Evolutionary conservation across 2,888 invertebrate species (phyloP).

Genomic region (Therioaphis trifolii): DNA sequence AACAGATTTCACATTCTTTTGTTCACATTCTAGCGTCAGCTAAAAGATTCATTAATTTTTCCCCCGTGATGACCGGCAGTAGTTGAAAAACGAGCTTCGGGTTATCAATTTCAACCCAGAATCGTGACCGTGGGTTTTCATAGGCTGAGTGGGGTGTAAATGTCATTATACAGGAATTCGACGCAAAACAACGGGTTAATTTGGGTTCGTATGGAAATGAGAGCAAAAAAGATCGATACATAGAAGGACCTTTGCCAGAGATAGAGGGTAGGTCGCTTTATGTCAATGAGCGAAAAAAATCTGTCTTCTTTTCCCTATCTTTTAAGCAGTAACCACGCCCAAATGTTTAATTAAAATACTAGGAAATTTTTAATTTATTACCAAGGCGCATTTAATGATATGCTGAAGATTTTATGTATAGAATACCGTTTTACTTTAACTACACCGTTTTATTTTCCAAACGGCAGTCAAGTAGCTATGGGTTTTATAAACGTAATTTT

Average conservation of each 20-base stretch:
- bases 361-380: slow-evolving; percentile 15
- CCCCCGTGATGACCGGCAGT: neutral
- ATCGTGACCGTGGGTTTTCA: slow-evolving; percentile 2
- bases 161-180: slow-evolving; percentile 60
- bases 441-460: neutral
- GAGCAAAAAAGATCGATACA: slow-evolving; percentile 54
- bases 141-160: neutral
- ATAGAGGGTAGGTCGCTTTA: neutral
- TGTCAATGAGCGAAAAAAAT: slow-evolving; percentile 51
- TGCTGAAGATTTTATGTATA: neutral
- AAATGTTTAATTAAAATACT: slow-evolving; percentile 63
- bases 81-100: slow-evolving; percentile 52
- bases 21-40: neutral
- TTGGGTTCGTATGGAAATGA: slow-evolving; percentile 57
- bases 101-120: slow-evolving; percentile 34
- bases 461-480: neutral
- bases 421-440: neutral
- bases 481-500: neutral
- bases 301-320: neutral
- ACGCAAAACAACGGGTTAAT: slow-evolving; percentile 60
- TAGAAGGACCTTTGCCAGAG: slow-evolving; percentile 64
- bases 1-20: slow-evolving; percentile 13
- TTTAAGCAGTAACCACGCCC: slow-evolving; percentile 69
- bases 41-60: slow-evolving; percentile 24
- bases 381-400: neutral